A percentile compares a stretch with the other conserved stretches of the same genome.
Conservation (phyloP, 2,888 invertebrate species). For the Stenoptilia bipunctidactyla region DNA sequence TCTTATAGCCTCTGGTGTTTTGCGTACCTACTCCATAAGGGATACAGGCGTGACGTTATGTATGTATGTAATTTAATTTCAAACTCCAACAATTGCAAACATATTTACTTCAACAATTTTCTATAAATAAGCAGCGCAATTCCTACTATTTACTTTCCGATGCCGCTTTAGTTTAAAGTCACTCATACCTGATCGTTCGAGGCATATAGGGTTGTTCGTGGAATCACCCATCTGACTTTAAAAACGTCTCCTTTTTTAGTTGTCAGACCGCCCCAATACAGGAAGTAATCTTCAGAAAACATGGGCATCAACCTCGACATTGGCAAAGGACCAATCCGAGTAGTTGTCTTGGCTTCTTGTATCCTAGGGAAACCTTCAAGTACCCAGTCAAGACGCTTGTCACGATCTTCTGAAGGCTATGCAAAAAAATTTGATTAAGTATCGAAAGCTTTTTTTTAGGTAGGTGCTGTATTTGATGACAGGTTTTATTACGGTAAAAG, state of each 20-base stretch:
- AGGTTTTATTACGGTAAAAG: too few relatives aligned
- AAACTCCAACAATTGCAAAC: too few relatives aligned
- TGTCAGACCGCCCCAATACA: constrained; percentile 73
- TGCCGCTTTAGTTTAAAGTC: too few relatives aligned
- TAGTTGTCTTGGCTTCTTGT: constrained; percentile 54
- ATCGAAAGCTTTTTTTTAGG: too few relatives aligned
- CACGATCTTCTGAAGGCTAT: constrained; percentile 24
- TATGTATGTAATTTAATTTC: too few relatives aligned
- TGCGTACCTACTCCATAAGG: too few relatives aligned
- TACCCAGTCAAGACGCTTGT: constrained; percentile 43
- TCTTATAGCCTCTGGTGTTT: too few relatives aligned
- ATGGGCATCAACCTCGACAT: constrained; percentile 62
- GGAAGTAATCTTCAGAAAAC: constrained; percentile 74
- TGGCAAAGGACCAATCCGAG: constrained; percentile 59
- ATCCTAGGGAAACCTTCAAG: constrained; percentile 61
- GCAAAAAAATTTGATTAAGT: background rate
- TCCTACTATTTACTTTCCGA: too few relatives aligned
- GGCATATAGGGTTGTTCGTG: constrained; percentile 68
- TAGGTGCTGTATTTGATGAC: too few relatives aligned
- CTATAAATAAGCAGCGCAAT: too few relatives aligned
- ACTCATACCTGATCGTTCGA: constrained; percentile 74
- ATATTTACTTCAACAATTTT: too few relatives aligned
- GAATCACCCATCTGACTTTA: constrained; percentile 73
- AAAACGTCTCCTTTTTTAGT: constrained; percentile 46
- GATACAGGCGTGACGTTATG: too few relatives aligned